phyloP scores from a whole-genome alignment of 1,140 invertebrate genomes.

The Nephila pilipes region DNA sequence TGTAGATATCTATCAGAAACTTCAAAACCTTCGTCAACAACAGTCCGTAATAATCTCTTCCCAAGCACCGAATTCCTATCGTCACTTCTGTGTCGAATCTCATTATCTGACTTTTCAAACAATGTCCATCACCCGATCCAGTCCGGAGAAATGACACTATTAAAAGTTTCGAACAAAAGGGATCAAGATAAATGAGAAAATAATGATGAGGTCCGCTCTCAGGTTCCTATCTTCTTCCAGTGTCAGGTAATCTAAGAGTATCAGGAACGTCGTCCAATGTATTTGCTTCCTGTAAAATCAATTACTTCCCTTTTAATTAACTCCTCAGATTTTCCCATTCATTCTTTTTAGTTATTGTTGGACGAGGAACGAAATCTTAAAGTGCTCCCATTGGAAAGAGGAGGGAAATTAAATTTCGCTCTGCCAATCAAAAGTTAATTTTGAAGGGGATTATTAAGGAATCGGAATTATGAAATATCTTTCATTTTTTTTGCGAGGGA shows the following conservation, averaged over 20 bases:
- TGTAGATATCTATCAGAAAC: not conserved
- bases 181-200: constrained; percentile 45
- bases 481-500: too few species aligned
- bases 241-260: constrained; percentile 38
- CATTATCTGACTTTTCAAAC: constrained; percentile 17
- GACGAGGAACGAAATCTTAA: not conserved
- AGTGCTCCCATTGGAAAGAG: not conserved
- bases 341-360: not conserved
- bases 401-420: not conserved
- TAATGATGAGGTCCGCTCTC: not conserved
- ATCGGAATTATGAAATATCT: too few species aligned
- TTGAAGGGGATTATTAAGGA: not conserved
- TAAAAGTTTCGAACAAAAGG: constrained; percentile 16
- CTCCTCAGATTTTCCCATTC: constrained; percentile 34
- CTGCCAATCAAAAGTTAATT: not conserved
- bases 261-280: not conserved
- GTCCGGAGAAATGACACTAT: not conserved
- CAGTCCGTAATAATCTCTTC: not conserved
- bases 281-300: constrained; percentile 47
- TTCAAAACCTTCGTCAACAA: not conserved
- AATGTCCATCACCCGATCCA: not conserved
- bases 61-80: not conserved
- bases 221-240: not conserved
- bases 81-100: not conserved
- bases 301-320: constrained; percentile 59